Percentiles rank a stretch among this genome's conserved stretches.
phyloP scores from a whole-genome alignment of 2,888 invertebrate species.

The Cremastinae sp. region DNA sequence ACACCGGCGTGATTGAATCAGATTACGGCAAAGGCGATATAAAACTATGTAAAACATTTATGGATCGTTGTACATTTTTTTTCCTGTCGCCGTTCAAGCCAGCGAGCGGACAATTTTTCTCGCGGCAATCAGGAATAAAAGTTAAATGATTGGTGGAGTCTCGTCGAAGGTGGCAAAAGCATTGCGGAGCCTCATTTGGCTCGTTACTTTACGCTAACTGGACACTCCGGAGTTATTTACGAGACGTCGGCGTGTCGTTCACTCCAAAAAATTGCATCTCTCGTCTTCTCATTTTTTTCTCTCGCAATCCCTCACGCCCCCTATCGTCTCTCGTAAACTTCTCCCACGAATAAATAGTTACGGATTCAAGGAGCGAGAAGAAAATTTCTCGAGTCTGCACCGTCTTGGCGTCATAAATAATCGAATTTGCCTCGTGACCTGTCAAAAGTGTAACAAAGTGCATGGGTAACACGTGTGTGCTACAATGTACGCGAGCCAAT shows the following conservation, averaged over 20 bases:
- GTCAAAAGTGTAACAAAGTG: constrained; percentile 61
- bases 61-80: constrained; percentile 8
- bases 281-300: constrained; percentile 12
- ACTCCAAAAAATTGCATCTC: constrained; percentile 32
- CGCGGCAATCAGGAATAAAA: constrained; percentile 31
- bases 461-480: constrained; percentile 56
- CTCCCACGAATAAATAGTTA: constrained; percentile 53
- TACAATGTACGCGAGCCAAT: constrained; percentile 20
- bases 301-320: constrained; percentile 14
- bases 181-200: constrained; percentile 56
- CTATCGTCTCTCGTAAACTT: constrained; percentile 45
- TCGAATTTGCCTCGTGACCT: constrained; percentile 55
- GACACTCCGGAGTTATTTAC: constrained; percentile 62
- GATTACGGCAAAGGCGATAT: constrained; percentile 4
- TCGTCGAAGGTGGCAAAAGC: constrained; percentile 52
- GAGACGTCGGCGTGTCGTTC: constrained; percentile 60
- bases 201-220: constrained; percentile 60
- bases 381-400: constrained; percentile 45
- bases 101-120: constrained; percentile 17
- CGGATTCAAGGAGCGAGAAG: constrained; percentile 50
- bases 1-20: not conserved
- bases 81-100: not conserved
- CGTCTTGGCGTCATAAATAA: constrained; percentile 57
- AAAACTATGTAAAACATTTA: constrained; percentile 22
- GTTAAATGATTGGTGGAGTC: constrained; percentile 21